These are phyloP conservation scores for Ganaspis brasiliensis DNA, from an alignment of 2,888 invertebrate genomes.

Conservation along the genomic window DNA sequence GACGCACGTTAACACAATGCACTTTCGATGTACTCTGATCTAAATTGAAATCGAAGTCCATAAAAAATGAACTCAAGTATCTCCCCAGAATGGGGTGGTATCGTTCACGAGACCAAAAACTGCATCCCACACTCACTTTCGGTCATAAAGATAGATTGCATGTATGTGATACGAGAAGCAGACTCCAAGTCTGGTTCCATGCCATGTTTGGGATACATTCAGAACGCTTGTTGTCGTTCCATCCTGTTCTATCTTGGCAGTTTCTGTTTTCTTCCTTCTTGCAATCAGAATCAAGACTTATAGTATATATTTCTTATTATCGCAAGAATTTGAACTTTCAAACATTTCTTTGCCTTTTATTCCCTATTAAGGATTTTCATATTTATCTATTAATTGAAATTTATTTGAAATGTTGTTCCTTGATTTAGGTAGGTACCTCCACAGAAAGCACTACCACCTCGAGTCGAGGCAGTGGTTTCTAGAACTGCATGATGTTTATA, in stretches of 20 bases:
- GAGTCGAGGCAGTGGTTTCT: not conserved
- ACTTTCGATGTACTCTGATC: not conserved
- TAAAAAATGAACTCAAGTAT: not conserved
- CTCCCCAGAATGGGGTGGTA: not conserved
- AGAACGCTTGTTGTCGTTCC: not conserved
- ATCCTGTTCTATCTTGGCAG: too few relatives aligned
- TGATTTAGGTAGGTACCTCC: too few relatives aligned
- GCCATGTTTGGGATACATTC: not conserved
- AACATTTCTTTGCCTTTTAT: too few relatives aligned
- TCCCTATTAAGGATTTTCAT: too few relatives aligned
- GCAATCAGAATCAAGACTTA: too few relatives aligned
- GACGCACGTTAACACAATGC: constrained; percentile 57
- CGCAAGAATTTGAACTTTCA: too few relatives aligned
- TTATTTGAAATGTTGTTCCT: too few relatives aligned
- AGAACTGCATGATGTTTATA: constrained; percentile 28
- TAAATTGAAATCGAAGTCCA: not conserved
- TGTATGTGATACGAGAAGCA: constrained; percentile 65
- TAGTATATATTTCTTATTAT: too few relatives aligned
- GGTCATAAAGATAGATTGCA: constrained; percentile 75
- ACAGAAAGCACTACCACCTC: too few relatives aligned
- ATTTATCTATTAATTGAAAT: too few relatives aligned
- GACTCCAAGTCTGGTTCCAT: too few relatives aligned
- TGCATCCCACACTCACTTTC: constrained; percentile 73
- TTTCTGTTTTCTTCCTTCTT: too few relatives aligned
- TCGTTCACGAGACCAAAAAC: not conserved